phyloP scores from a whole-genome alignment of 2,113 vertebrate species.

The Vidua chalybeata region DNA sequence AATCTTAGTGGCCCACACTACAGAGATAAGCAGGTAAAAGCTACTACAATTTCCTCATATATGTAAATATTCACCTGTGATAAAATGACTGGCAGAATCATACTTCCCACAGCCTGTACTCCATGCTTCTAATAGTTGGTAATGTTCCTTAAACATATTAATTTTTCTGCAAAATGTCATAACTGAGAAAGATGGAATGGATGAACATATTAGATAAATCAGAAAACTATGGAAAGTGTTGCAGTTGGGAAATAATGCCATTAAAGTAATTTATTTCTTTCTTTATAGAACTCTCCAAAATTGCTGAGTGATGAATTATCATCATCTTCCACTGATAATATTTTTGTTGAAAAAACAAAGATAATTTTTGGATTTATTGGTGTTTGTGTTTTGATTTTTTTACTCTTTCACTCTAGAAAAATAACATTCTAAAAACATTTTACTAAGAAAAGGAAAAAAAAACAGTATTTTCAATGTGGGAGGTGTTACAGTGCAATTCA shows the following conservation, averaged over 20 bases:
- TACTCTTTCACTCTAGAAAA: neutral
- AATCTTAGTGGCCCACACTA: neutral
- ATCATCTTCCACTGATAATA: neutral
- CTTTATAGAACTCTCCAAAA: neutral
- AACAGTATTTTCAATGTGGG: neutral
- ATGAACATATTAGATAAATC: neutral
- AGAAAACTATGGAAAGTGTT: neutral
- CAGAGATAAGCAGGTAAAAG: neutral
- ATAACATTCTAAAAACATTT: neutral
- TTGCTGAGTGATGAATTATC: neutral
- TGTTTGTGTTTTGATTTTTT: neutral
- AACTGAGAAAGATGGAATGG: neutral
- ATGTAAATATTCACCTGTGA: neutral
- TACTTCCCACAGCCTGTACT: neutral
- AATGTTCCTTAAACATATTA: neutral
- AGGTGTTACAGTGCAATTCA: neutral
- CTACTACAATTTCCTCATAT: neutral
- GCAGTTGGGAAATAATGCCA: neutral
- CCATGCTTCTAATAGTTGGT: neutral
- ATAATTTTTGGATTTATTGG: neutral
- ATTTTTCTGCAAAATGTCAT: neutral
- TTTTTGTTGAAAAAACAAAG: neutral
- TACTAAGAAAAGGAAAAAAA: neutral
- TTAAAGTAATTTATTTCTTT: neutral
- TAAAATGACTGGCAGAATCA: neutral